Conservation (phyloP, 2,113 vertebrate species). For the Pungitius pungitius region DNA sequence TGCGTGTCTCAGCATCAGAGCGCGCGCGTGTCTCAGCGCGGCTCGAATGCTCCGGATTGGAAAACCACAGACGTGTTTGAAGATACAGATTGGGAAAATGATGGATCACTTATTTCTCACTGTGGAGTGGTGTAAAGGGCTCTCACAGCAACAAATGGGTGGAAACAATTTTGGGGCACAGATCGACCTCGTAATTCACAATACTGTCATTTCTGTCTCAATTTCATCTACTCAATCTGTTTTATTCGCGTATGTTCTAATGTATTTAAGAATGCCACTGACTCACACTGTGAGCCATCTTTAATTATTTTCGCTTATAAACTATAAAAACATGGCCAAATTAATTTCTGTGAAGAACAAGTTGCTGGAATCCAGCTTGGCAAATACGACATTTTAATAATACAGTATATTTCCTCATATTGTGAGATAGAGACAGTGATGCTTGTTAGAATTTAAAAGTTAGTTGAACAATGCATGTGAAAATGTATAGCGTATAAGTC, state of each 20-base stretch:
- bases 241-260: background rate
- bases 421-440: background rate
- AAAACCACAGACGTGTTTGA: slow-evolving; percentile 10
- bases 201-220: background rate
- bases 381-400: background rate
- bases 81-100: background rate
- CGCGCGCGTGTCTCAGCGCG: background rate
- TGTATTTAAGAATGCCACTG: background rate
- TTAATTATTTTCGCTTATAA: background rate
- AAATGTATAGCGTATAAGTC: background rate
- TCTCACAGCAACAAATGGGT: background rate
- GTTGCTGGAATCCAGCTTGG: background rate
- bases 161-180: background rate
- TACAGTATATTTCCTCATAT: background rate
- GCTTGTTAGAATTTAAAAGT: background rate
- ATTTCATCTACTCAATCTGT: background rate
- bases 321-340: background rate
- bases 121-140: background rate
- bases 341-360: background rate
- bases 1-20: background rate
- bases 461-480: background rate
- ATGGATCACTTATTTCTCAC: background rate
- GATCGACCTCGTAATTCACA: background rate
- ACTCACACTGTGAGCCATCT: background rate
- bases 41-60: background rate